Evolutionary conservation across 2,113 vertebrate species (phyloP).

Genomic region (Centrocercus urophasianus): DNA sequence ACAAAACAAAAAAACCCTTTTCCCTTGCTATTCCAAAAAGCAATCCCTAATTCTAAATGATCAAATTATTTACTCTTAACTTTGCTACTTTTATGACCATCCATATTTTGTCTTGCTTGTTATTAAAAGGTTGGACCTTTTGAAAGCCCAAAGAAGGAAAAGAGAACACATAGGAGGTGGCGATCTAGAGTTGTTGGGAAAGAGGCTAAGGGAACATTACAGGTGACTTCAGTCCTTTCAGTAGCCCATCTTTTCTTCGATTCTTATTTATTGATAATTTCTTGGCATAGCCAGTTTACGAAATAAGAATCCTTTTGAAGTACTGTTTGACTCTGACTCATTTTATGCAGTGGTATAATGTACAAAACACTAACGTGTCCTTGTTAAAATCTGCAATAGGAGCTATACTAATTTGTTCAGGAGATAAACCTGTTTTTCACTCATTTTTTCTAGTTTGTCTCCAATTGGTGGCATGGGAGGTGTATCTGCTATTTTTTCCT

Average conservation of each 20-base stretch:
- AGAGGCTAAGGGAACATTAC: conserved; percentile 92
- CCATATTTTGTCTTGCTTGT: conserved; percentile 50
- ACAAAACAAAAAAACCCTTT: background rate
- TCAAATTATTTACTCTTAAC: background rate
- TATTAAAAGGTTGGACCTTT: conserved; percentile 86
- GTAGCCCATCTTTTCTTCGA: background rate
- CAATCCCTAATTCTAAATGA: background rate
- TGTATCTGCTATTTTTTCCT: rapidly evolving
- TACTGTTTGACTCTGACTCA: background rate
- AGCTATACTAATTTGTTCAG: background rate
- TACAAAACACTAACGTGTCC: background rate
- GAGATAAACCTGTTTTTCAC: background rate
- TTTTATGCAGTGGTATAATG: background rate
- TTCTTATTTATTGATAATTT: background rate
- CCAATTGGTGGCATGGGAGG: too few species aligned
- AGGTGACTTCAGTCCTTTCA: conserved; percentile 81
- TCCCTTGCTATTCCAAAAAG: background rate
- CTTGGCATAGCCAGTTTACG: background rate
- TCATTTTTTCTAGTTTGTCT: background rate
- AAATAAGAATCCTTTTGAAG: background rate
- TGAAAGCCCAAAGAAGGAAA: conserved; percentile 98
- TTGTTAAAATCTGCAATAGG: background rate
- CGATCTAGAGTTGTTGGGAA: conserved; percentile 90
- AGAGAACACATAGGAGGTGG: conserved; percentile 91
- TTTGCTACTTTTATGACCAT: background rate